Conservation (phyloP, 2,113 vertebrate genomes). For the Myiozetetes cayanensis region DNA sequence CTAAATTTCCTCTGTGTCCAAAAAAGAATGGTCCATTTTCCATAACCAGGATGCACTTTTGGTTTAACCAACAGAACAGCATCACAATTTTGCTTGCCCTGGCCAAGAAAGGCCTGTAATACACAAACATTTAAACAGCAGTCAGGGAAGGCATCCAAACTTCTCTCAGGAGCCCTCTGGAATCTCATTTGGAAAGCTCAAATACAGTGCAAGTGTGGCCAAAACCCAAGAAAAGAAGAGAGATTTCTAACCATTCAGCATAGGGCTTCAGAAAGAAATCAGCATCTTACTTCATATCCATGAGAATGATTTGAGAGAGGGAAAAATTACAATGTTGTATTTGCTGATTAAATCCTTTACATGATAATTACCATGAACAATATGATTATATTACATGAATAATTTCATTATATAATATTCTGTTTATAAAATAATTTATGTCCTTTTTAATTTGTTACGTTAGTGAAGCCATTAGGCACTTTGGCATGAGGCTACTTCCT, state of each 20-base stretch:
- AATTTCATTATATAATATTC: background rate
- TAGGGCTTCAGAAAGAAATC: background rate
- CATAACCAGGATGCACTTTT: background rate
- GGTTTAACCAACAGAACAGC: background rate
- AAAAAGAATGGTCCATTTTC: background rate
- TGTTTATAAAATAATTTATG: background rate
- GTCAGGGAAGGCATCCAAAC: background rate
- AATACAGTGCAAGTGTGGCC: background rate
- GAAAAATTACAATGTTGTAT: background rate
- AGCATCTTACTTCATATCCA: background rate
- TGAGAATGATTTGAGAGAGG: background rate
- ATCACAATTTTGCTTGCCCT: background rate
- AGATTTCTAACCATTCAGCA: background rate
- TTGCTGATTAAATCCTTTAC: background rate
- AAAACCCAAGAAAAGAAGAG: background rate
- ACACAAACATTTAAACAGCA: background rate
- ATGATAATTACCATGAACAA: background rate
- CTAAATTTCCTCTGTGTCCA: background rate
- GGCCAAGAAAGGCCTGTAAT: background rate
- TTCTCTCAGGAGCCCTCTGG: background rate
- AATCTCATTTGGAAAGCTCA: background rate
- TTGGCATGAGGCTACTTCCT: background rate
- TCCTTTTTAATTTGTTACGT: background rate
- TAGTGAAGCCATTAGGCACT: background rate
- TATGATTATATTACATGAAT: background rate